Base-by-base conservation (phyloP, 2,797 vertebrate genomes). In the Syngnathus rostellatus region DNA sequence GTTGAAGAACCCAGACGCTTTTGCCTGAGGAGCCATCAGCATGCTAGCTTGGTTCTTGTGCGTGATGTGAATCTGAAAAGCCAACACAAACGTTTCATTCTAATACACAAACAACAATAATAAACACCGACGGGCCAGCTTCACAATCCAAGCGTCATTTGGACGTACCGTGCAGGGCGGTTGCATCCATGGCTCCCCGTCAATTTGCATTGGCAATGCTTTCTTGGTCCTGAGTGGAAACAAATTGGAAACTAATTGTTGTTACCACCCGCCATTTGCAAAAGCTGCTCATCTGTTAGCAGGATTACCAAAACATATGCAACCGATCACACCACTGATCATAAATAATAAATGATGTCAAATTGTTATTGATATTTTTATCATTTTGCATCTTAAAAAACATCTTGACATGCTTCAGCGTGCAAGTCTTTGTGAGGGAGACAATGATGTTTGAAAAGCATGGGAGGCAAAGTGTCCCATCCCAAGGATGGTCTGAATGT, bases 161-260 rank as follows among this genome's bases (percentile, higher is more conserved):
- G 65, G 38, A 21, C n/a, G 91, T 84, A 98, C 95, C 1, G 92
- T 96, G 89, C 95, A 97, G 25, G 95, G 95, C 0, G 94, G 90
- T 83, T 97, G 95, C 91, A 98, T 94, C 95, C 95, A 98, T 0
- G 95, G 95, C 72, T 98, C 95, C 38, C 95, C 95, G 0, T 98
- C 95, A 21, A 98, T 94, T 87, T 98, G 95, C 95, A 98, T 98
- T 19, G 95, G 95, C 59, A 98, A 88, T 6, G 92, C 83, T 83
- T 95, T 96, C 77, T 89, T 92, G 16, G 95, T 97, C 87, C 95
- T 98, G 72, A 21, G 37, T 50, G 63, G 6, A 25, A 71, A 72
- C 40, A 11, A 64, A 16, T 14, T 16, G 45, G 5, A 6, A 43
- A 43, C 41, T 11, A 12, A 43, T 43, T 4, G 0, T 43, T 43